Evolutionary conservation across 2,888 invertebrate species (phyloP), one percentile per base, ranked within the genome.

Genomic region (Drosophila anceps): DNA sequence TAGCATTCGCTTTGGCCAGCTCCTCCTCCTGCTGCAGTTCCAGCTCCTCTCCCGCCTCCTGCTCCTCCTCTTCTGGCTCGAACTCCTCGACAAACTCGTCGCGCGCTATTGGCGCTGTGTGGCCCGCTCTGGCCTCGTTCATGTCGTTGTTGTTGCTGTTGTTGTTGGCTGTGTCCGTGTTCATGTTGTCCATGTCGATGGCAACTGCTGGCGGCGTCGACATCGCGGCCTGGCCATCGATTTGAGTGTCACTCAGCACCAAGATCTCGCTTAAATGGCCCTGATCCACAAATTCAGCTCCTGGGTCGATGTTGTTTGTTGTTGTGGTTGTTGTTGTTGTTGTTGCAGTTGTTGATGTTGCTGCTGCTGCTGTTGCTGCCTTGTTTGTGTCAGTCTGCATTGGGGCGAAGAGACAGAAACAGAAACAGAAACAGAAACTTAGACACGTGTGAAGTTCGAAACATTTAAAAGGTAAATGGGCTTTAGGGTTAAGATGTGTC

Each of bases 211-310:
- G 64, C 72, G 82, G 77, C 79, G 81, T 73, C 74, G 81, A 57
- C 73, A 69, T 75, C 68, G 79, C 63, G 66, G 46, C 37, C 58
- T 18, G 53, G 69, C 76, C 82, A 87, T 85, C 88, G 87, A 88
- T 88, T 88, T 88, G 84, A 73, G 87, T 87, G 90, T 90, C 90
- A 87, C 90, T 90, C 84, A 87, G 82, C 73, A 91, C 90, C 84
- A 84, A 84, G 85, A 91, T 84, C 79, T 90, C 91, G 79, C 83
- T 82, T 73, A 79, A 82, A 79, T 84, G 75, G 80, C 81, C 81
- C 79, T 79, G 79, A 76, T 76, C 81, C 73, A 76, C 84, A 76
- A 84, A 84, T 76, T 84, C 84, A 51, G 69, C 79, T 79, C 65
- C 81, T 71, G 77, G 65, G 69, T 73, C 77, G 67, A 12, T 62